A percentile compares a stretch with the other conserved stretches of the same genome.
phyloP scores from a whole-genome alignment of 1,140 invertebrate genomes.

The Eurosta solidaginis region DNA sequence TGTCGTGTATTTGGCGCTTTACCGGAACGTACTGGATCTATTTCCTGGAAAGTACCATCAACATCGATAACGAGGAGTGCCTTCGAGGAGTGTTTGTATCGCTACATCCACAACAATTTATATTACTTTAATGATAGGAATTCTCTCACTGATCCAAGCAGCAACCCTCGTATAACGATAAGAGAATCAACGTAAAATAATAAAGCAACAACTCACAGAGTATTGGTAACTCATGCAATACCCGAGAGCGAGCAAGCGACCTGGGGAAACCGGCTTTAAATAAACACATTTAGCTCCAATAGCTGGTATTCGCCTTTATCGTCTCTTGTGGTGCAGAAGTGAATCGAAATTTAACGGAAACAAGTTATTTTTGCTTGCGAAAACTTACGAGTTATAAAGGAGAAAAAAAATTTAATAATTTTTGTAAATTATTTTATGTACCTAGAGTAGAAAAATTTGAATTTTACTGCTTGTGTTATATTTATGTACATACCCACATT shows the following conservation, averaged over 20 bases:
- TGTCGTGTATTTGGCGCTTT: too few species aligned
- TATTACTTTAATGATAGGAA: background rate
- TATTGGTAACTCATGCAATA: background rate
- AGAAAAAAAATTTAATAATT: background rate
- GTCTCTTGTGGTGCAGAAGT: constrained; percentile 45
- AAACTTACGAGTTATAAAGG: background rate
- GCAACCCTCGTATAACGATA: background rate
- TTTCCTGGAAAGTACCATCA: too few species aligned
- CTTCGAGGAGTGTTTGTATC: too few species aligned
- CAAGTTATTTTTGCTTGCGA: background rate
- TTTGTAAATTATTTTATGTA: background rate
- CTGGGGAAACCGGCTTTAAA: constrained; percentile 52
- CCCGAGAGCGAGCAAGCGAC: background rate
- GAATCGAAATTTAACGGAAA: constrained; percentile 34
- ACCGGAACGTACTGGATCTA: too few species aligned
- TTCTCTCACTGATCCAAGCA: background rate
- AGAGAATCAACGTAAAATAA: background rate
- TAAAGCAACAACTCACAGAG: too few species aligned
- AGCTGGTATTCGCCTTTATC: constrained; percentile 44
- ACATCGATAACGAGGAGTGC: too few species aligned
- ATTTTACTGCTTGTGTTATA: too few species aligned
- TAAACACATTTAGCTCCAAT: constrained; percentile 41
- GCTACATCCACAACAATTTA: background rate
- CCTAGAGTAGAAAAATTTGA: background rate
- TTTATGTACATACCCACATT: too few species aligned